Conservation (phyloP, 1,140 invertebrate species). For the Drosophila ananassae region DNA sequence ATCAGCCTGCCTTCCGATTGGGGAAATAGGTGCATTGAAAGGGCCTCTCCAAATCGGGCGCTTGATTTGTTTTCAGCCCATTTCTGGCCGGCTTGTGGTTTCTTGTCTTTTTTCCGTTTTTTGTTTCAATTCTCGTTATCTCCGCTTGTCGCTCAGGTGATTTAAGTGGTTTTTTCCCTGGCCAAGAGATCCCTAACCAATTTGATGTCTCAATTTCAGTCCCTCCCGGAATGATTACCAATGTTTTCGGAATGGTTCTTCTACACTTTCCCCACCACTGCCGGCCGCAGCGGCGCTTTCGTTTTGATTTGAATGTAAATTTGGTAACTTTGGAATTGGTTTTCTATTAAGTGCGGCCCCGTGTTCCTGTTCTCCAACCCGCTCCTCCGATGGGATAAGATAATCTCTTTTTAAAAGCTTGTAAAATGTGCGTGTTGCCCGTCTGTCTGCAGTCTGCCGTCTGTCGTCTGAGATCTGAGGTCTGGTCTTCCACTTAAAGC, state of each 20-base stretch:
- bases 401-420: conserved; percentile 73
- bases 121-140: conserved; percentile 49
- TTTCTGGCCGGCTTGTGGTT: conserved; percentile 15
- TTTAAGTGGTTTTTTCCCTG: conserved; percentile 67
- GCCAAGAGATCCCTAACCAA: conserved; percentile 34
- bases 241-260: conserved; percentile 35
- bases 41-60: conserved; percentile 3
- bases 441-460: conserved; percentile 32
- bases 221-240: conserved; percentile 26
- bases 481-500: conserved; percentile 50
- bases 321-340: conserved; percentile 43
- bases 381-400: conserved; percentile 64
- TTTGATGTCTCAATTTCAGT: conserved; percentile 74
- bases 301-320: conserved; percentile 63
- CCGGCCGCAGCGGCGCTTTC: conserved; percentile 49
- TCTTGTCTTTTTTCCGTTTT: conserved; percentile 6
- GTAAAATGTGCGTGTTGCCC: conserved; percentile 63
- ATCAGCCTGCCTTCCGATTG: conserved; percentile 61
- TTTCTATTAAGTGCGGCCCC: conserved; percentile 72
- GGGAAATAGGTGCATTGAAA: conserved; percentile 20
- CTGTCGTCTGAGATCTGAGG: not conserved
- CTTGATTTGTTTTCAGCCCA: conserved; percentile 63
- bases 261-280: conserved; percentile 2
- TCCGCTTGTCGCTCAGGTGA: conserved; percentile 66
- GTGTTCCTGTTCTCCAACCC: conserved; percentile 47